Conservation (phyloP, 2,888 invertebrate species). For the Drosophila demipolita region DNA sequence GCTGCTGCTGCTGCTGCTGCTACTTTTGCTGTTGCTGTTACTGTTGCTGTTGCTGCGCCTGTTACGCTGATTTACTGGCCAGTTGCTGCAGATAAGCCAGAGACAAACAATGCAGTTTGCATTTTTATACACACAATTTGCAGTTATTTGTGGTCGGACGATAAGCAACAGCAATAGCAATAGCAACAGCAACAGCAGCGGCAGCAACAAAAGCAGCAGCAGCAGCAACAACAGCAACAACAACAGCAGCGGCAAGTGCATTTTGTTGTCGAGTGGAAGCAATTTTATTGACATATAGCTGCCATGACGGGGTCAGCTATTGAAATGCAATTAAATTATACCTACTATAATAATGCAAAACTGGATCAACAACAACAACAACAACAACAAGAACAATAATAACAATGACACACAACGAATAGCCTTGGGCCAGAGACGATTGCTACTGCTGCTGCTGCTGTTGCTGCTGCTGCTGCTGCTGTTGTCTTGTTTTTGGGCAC, state of each 20-base stretch:
- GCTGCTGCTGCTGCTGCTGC: slow-evolving; percentile 33
- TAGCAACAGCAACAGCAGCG: slow-evolving; percentile 16
- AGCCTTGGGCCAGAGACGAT: slow-evolving; percentile 57
- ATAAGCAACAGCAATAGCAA: slow-evolving; percentile 54
- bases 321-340: slow-evolving; percentile 77
- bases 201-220: slow-evolving; percentile 16
- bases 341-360: slow-evolving; percentile 52
- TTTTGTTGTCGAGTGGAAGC: slow-evolving; percentile 56
- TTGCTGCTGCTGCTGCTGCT: slow-evolving; percentile 36
- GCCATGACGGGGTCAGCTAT: slow-evolving; percentile 74
- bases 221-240: slow-evolving; percentile 30
- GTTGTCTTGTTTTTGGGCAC: slow-evolving; percentile 52
- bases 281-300: slow-evolving; percentile 71
- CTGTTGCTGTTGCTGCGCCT: slow-evolving; percentile 42
- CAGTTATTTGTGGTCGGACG: slow-evolving; percentile 75
- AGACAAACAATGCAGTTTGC: slow-evolving; percentile 73
- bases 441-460: slow-evolving; percentile 28
- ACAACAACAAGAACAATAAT: slow-evolving; percentile 7
- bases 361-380: slow-evolving; percentile 48
- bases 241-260: slow-evolving; percentile 51
- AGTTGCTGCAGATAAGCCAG: slow-evolving; percentile 70
- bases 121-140: slow-evolving; percentile 75
- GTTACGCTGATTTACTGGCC: slow-evolving; percentile 74
- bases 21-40: slow-evolving; percentile 6
- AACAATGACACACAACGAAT: slow-evolving; percentile 5